Base-by-base conservation (phyloP, 2,797 vertebrate genomes). In the Enteromius unitaeniatus region DNA sequence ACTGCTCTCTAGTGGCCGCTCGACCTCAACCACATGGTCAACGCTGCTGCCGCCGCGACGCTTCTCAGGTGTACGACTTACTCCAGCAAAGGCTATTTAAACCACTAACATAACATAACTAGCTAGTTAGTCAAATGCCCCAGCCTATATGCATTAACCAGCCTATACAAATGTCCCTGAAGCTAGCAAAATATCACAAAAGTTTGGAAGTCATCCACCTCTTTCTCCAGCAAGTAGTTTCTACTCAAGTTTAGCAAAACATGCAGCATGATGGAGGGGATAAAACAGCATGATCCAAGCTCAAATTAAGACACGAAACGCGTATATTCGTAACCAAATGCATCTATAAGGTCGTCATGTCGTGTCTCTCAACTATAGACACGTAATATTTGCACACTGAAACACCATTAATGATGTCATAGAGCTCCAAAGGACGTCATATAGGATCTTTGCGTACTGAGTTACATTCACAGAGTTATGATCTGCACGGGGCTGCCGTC, bases 1-100 rank as follows among this genome's bases (percentile, higher is more conserved):
- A 82, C 84, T 72, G 88, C 88, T 49, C 86, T 85, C 88, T 88
- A 87, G 88, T 89, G 88, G 88, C 40, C 31, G 21, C 15, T 67
- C 19, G 28, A 49, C 58, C 68, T 37, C 28, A 60, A 26, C 47
- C 53, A 55, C 45, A 74, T 4, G n/a, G 11, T 1, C 55, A 40
- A 10, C 6, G 3, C 45, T 51, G 79, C 40, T 51, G 79, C 40
- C 45, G 40, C 53, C 23, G 7, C n/a, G 11, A 42, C 74, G 42
- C 15, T 37, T 77, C 75, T 58, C 68, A 64, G 69, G 40, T 73
- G 10, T 26, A 65, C 4, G 5, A 51, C 17, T 31, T 8, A 37
- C 26, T 21, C 9, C 34, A 42, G 64, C 2, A 23, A 75, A 51
- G 34, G 3, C 3, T 23, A 31, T 45, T 19, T 8, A 60, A 70